Base-by-base conservation (phyloP, 1,140 invertebrate species). In the Trichonephila inaurata region DNA sequence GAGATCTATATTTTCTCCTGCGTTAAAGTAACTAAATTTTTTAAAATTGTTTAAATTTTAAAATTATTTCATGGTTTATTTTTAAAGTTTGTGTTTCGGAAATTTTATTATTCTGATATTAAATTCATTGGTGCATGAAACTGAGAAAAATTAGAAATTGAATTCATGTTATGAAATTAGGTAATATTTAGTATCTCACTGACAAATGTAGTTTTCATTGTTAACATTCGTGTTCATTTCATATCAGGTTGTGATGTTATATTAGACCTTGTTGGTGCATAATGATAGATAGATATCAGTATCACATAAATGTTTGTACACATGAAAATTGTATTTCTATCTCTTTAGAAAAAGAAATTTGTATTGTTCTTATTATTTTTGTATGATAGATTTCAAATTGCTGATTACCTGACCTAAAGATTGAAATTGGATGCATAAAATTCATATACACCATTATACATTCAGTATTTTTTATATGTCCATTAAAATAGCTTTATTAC, bases 321-420 rank as follows among this genome's bases (percentile, higher is more conserved):
- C 92, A 40, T 64, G 51, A 40, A 69, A 72, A 87, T 61, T 61
- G 40, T 62, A 88, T 93, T 93, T 88, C 21, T 89, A 89, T 81
- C 51, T 77, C 58, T 51, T 77, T 93, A 93, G 85, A 40, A 87
- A 81, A 40, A 81, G 51, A 88, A 51, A 93, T 93, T 93, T 93
- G 92, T 93, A 93, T 88, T 83, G 81, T 64, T 89, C 21, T 89
- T 93, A 89, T 93, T 93, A 93, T 93, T 93, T 93, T 93, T 93
- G 86, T 93, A 93, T 93, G n/a, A 69, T 93, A 88, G 85, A 64
- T 44, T 33, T 62, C 81, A 92, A 87, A 14, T 28, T 60, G 91
- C 81, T 82, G 61, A 69, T 62, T n/a, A 24, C n/a, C 21, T 33
- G 33, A 87, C 64, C 24, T 87, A 40, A 61, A 61, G 83, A 77